Conservation (phyloP, 1,140 invertebrate species). For the Oreohelix idahoensis region DNA sequence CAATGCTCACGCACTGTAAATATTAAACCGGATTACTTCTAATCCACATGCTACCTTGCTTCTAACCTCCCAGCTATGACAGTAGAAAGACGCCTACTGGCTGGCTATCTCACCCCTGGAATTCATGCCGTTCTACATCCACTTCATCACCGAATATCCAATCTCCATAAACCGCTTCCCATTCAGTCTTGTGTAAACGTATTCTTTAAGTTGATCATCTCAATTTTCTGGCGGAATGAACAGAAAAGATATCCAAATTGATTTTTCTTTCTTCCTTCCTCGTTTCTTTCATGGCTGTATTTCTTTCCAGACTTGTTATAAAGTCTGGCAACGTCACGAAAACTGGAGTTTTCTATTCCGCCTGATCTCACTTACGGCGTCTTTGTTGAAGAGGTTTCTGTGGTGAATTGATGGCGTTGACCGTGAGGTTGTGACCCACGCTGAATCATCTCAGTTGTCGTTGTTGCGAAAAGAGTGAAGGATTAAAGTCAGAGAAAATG, state of each 20-base stretch:
- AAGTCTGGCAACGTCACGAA: background rate
- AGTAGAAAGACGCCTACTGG: background rate
- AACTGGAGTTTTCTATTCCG: background rate
- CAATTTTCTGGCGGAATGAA: background rate
- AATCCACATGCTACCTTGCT: background rate
- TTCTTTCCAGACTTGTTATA: background rate
- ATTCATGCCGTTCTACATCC: background rate
- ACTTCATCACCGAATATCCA: background rate
- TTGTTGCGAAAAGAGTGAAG: background rate
- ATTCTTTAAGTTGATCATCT: constrained; percentile 4
- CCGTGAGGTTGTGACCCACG: background rate
- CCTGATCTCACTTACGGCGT: background rate
- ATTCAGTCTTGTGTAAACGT: background rate
- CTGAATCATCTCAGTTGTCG: background rate
- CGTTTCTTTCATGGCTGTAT: background rate
- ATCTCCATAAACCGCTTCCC: background rate
- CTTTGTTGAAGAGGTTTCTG: background rate
- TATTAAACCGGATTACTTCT: background rate
- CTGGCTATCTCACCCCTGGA: background rate
- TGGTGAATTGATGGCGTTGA: background rate
- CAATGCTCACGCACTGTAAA: background rate
- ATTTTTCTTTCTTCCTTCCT: background rate
- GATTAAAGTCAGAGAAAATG: background rate
- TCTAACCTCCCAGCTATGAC: background rate
- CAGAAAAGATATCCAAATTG: constrained; percentile 7